Evolutionary conservation across 2,113 vertebrate species (phyloP), one percentile per base, ranked within the genome.

Genomic region (Lagopus muta): DNA sequence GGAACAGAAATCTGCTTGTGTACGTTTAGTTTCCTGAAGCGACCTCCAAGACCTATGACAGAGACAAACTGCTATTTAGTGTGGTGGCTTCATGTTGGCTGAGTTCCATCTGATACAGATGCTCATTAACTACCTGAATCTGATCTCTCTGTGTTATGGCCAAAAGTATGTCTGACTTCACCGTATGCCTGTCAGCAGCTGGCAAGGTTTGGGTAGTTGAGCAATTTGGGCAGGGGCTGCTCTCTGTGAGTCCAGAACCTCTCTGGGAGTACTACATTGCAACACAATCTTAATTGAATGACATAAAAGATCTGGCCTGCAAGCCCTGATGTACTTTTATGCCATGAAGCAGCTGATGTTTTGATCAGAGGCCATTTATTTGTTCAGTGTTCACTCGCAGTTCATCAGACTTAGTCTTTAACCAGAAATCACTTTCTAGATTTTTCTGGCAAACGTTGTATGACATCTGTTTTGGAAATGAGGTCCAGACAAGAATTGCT

Each of bases 221-320:
- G 92, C 50, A 93, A 88, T 79, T 85, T 66, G 82, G 90, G 82
- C 93, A 95, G 92, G 85, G 75, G 11, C 79, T 48, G 24, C 86
- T 85, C 60, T 34, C n/a, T 89, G 36, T 47, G 45, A 2, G 1
- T 7, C 55, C n/a, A 8, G 27, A 43, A 7, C 19, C 10, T 30
- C 54, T 45, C 27, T 13, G 13, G 30, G 65, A 76, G 38, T 20
- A 19, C 22, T 17, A 14, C 40, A 21, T n/a, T 52, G 14, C 11
- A 40, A 60, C 76, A 32, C 42, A 25, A 12, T 60, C 19, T 38
- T n/a, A 12, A 22, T 0, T 54, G 25, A 80, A 58, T 43, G 11
- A 11, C 20, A 2, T 10, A n/a, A n/a, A 72, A 73, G 18, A 43
- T 57, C 7, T 52, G 47, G 14, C 28, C 30, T 69, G 60, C 17